These are phyloP conservation scores for Rhodophaea formosa DNA, from an alignment of 2,888 invertebrate genomes.

Conservation along the genomic window DNA sequence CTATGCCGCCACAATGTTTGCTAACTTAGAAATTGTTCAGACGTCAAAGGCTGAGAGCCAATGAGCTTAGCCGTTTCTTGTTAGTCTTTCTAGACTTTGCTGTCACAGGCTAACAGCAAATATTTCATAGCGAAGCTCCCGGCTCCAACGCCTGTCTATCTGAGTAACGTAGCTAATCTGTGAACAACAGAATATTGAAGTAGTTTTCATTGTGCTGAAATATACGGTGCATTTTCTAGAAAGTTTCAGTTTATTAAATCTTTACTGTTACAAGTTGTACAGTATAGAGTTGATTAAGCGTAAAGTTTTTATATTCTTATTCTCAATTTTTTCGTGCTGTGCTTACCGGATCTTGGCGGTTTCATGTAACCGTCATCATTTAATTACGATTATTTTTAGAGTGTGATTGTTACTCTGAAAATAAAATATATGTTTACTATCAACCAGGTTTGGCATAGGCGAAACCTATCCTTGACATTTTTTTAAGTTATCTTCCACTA, in stretches of 20 bases:
- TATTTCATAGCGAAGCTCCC: conserved; percentile 5
- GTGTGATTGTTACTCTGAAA: too few species aligned
- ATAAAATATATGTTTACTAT: too few species aligned
- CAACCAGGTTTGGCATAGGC: too few species aligned
- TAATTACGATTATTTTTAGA: too few species aligned
- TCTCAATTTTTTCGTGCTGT: too few species aligned
- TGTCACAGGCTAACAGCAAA: conserved; percentile 1
- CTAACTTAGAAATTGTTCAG: conserved; percentile 12
- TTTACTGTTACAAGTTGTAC: not conserved
- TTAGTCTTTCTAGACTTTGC: conserved; percentile 6
- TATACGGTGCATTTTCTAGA: not conserved
- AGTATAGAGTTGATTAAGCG: too few species aligned
- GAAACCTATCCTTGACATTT: too few species aligned
- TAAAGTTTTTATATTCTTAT: too few species aligned
- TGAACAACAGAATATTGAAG: not conserved
- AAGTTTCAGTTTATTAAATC: not conserved
- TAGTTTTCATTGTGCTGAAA: not conserved
- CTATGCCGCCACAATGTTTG: conserved; percentile 7
- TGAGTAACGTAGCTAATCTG: not conserved
- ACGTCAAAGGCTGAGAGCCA: not conserved
- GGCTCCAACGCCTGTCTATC: not conserved
- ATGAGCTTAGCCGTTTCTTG: conserved; percentile 8
- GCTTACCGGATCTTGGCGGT: too few species aligned
- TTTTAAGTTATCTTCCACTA: too few species aligned
- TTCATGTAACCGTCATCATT: too few species aligned